Conservation (phyloP, 2,113 vertebrate species). For the Naja naja region DNA sequence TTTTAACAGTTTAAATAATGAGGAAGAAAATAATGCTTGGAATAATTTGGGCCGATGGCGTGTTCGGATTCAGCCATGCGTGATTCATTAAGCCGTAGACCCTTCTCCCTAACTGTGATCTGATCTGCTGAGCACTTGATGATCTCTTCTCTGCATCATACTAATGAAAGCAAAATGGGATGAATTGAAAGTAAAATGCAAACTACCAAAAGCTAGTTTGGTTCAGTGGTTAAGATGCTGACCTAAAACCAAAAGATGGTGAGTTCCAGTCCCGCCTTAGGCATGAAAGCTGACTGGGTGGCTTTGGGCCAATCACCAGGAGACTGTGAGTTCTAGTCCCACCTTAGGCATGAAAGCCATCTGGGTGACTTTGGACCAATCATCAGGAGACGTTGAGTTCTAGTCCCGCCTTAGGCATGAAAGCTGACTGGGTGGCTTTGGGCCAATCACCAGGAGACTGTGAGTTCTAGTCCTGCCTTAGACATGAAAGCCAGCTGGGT, state of each 20-base stretch:
- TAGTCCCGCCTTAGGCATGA: too few species aligned
- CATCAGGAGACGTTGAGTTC: not conserved
- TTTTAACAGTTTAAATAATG: not conserved
- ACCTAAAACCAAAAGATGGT: too few species aligned
- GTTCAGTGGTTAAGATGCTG: too few species aligned
- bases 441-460: too few species aligned
- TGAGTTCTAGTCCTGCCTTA: too few species aligned
- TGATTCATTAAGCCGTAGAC: not conserved
- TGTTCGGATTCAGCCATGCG: not conserved
- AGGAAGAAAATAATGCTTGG: not conserved
- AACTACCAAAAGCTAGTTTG: too few species aligned
- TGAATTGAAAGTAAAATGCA: too few species aligned
- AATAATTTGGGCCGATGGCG: not conserved
- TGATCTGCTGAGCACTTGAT: not conserved
- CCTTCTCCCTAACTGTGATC: not conserved
- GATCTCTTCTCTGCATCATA: not conserved
- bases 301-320: too few species aligned
- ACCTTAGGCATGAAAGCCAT: not conserved
- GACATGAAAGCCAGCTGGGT: too few species aligned
- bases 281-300: too few species aligned
- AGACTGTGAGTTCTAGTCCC: not conserved
- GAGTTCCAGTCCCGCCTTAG: too few species aligned
- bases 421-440: too few species aligned
- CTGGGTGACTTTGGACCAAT: not conserved
- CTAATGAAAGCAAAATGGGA: not conserved